Base-by-base conservation (phyloP, 2,113 vertebrate species). In the Phylloscopus trochiloides region DNA sequence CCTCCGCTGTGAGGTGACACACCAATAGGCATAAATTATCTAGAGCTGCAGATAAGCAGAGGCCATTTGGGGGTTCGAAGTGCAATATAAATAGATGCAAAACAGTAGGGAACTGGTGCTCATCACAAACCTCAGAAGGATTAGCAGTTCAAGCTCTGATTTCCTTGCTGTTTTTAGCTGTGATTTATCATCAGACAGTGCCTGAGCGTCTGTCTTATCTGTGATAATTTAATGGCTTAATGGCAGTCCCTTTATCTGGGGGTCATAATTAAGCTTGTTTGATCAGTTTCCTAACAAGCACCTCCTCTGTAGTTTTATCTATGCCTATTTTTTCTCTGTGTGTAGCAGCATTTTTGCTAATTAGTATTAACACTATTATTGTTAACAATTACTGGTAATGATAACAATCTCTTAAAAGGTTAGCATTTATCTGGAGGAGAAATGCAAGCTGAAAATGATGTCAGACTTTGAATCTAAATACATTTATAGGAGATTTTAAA, bases 261-360 rank as follows among this genome's bases (percentile, higher is more conserved):
- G 97, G 98, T 98, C 97, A 98, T 98, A 97, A 98, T 98, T 98
- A 98, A 98, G 96, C 91, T 97, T 97, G 96, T 98, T 97, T 98
- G 97, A 98, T 98, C 95, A 95, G 90, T 51, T 96, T 96, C 85
- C 94, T 98, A 96, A 97, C 97, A 98, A 98, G 97, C 68, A 96
- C 83, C 88, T 97, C 45, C 38, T 70, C 75, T 97, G 96, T 62
- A 68, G 94, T 95, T 97, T 88, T 78, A 96, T 90, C 78, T 92
- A 38, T 90, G 84, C 68, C 65, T 96, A 54, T 85, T 87, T 90
- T 95, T 96, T 68, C 78, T 67, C 85, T 45, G 63, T 38, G 57
- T 86, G 38, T 66, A 95, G 84, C 42, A 79, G 32, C 70, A 84
- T 95, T 95, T 91, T 93, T 94, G 20, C 50, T 95, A 97, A 92